Conservation (phyloP, 2,888 invertebrate species). For the Microctonus aethiopoides region DNA sequence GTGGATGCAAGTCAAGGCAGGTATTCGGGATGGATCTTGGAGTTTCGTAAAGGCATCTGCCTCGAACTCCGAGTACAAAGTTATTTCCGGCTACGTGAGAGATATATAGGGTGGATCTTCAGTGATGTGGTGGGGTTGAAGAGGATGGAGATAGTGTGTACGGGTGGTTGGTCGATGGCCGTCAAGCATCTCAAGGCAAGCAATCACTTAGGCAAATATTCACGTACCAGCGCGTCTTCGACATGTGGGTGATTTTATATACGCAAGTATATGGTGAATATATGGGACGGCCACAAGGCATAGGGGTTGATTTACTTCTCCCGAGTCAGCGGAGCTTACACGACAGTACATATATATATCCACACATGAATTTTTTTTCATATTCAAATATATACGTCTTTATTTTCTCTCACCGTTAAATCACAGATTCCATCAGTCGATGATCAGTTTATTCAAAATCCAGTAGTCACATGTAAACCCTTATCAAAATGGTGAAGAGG, state of each 20-base stretch:
- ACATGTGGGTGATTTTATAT: slow-evolving; percentile 54
- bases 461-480: slow-evolving; percentile 38
- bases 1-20: slow-evolving; percentile 20
- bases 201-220: slow-evolving; percentile 65
- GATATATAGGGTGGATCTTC: slow-evolving; percentile 36
- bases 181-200: slow-evolving; percentile 46
- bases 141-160: slow-evolving; percentile 20
- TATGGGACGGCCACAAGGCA: slow-evolving; percentile 3
- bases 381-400: slow-evolving; percentile 4
- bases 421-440: slow-evolving; percentile 20
- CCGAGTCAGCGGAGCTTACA: neutral
- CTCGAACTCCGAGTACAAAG: slow-evolving; percentile 43
- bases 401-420: slow-evolving; percentile 4
- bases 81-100: slow-evolving; percentile 42
- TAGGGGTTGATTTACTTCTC: slow-evolving; percentile 9
- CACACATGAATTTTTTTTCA: neutral
- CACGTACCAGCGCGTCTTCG: slow-evolving; percentile 59
- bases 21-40: slow-evolving; percentile 36
- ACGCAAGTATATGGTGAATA: neutral
- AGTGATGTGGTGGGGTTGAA: slow-evolving; percentile 9
- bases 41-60: slow-evolving; percentile 40
- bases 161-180: slow-evolving; percentile 13
- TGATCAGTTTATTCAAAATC: slow-evolving; percentile 32
- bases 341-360: neutral
- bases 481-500: slow-evolving; percentile 46